Base-by-base conservation (phyloP, 2,113 vertebrate genomes). In the Desmodus rotundus region DNA sequence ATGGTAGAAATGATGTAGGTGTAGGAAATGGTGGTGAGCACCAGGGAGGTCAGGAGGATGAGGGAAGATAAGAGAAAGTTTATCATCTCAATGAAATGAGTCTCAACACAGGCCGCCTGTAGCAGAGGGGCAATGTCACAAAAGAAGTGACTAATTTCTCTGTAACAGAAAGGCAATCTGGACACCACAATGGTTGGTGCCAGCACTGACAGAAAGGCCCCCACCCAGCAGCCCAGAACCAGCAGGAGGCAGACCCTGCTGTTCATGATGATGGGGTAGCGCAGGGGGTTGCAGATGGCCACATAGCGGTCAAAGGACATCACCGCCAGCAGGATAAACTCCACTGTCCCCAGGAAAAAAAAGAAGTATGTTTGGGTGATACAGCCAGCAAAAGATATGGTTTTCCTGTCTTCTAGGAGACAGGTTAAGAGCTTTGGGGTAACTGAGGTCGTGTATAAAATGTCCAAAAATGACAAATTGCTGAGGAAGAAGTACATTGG, bases 401-500 rank as follows among this genome's bases (percentile, higher is more conserved):
- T 96, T n/a, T 95, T 97, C 24, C 45, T 87, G 22, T 67, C 63
- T 9, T 63, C 63, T 20, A 96, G 54, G 12, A 97, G 92, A 73
- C 83, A 87, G 50, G 83, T 77, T 63, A 97, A 77, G 22, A 97
- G 24, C 43, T 96, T 97, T 58, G 95, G 96, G 65, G 92, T 94
- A 22, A 96, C 92, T 22, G 90, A 87, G 4, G 87, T 95, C 7
- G 95, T 93, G 47, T 78, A 97, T 58, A 84, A 86, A 56, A 97
- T 95, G 20, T 97, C 95, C 50, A 94, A 74, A 87, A 87, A 70
- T 0, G 94, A 96, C 17, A 97, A 43, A 38, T 95, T 96, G 36
- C 93, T 93, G 87, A 97, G 84, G 43, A 97, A 95, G 33, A 97
- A 96, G 45, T 97, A 95, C 95, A 96, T 97, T 14, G 96, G 95